phyloP scores from a whole-genome alignment of 2,113 vertebrate genomes.

The Parotia lawesii region DNA sequence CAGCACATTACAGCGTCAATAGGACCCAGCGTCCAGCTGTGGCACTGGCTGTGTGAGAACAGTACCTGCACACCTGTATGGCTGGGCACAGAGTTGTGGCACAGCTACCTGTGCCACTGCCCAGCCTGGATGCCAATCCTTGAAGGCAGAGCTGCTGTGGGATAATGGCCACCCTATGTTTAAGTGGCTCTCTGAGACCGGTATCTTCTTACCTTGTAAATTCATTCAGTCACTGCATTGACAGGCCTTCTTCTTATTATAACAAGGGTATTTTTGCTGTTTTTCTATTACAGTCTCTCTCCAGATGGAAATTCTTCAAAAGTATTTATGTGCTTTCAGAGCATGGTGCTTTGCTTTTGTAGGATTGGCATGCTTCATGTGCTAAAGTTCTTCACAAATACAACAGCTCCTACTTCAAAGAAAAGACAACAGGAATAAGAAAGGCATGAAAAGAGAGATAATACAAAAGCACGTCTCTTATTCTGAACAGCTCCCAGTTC shows the following conservation, averaged over 20 bases:
- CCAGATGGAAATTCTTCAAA: background rate
- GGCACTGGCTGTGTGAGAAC: background rate
- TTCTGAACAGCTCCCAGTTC: background rate
- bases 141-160: background rate
- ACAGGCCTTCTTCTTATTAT: background rate
- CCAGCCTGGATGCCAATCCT: background rate
- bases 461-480: background rate
- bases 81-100: background rate
- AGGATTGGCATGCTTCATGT: background rate
- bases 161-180: background rate
- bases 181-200: accelerated
- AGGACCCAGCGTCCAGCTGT: accelerated
- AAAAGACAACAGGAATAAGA: background rate
- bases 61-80: background rate
- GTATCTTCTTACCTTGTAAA: background rate
- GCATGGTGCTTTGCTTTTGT: background rate
- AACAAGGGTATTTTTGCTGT: background rate
- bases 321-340: background rate
- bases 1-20: accelerated
- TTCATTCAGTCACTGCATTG: background rate
- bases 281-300: background rate
- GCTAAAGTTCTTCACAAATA: background rate
- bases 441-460: background rate
- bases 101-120: background rate
- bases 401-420: background rate